A percentile compares a stretch with the other conserved stretches of the same genome.
Evolutionary conservation across 2,113 vertebrate species (phyloP).

Genomic region (Leucoraja erinaceus): DNA sequence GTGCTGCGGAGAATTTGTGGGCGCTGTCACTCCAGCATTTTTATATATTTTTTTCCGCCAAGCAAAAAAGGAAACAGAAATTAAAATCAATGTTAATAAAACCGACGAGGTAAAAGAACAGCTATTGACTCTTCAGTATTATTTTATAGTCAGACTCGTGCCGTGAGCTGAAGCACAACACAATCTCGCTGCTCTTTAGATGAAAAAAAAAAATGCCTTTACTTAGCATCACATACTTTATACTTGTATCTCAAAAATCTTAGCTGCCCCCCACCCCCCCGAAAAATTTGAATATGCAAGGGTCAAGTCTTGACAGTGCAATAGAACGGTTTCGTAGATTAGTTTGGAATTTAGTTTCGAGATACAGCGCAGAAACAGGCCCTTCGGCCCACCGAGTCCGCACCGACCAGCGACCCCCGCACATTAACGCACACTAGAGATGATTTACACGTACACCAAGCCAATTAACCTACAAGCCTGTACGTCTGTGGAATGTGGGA

Average conservation of each 20-base stretch:
- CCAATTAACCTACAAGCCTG: too few relatives aligned
- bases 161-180: neutral
- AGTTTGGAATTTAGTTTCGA: too few relatives aligned
- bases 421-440: too few relatives aligned
- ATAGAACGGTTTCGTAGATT: too few relatives aligned
- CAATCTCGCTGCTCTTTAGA: neutral
- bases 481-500: too few relatives aligned
- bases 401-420: too few relatives aligned
- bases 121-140: slow-evolving; percentile 57
- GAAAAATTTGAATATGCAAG: neutral
- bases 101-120: slow-evolving; percentile 85
- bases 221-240: neutral
- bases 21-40: slow-evolving; percentile 73
- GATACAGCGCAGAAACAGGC: too few relatives aligned
- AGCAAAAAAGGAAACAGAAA: slow-evolving; percentile 60
- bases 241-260: neutral
- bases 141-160: neutral
- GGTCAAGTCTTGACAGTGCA: too few relatives aligned
- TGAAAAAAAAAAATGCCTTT: neutral
- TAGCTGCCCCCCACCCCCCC: neutral
- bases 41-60: slow-evolving; percentile 48
- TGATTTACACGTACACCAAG: too few relatives aligned
- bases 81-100: slow-evolving; percentile 91
- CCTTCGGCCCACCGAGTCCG: too few relatives aligned
- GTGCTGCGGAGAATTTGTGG: slow-evolving; percentile 60